Evolutionary conservation across 2,797 vertebrate genomes (phyloP).

Genomic region (Squalus acanthias): DNA sequence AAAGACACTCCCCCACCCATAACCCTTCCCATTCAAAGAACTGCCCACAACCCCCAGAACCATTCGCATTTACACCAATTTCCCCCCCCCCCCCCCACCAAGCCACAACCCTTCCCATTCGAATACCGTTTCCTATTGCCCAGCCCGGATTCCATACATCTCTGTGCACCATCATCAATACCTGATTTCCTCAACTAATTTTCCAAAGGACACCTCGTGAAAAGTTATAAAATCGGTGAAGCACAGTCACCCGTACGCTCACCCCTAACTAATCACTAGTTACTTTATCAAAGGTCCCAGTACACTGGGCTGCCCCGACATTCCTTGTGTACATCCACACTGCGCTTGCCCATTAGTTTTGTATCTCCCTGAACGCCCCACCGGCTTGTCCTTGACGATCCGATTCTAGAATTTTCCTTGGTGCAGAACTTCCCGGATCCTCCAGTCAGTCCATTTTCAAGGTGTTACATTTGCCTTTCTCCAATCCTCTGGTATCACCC

Average conservation of each 20-base stretch:
- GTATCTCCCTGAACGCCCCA: no score
- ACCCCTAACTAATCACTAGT: background rate
- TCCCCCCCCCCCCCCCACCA: no score
- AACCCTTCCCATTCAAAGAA: background rate
- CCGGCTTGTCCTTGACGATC: background rate
- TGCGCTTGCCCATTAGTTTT: background rate
- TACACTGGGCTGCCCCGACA: background rate
- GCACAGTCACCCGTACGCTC: background rate
- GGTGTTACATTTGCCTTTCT: background rate
- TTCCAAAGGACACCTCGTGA: background rate
- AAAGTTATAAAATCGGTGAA: background rate
- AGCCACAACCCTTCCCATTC: no score
- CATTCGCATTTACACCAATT: no score
- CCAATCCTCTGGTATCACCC: background rate
- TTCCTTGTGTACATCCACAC: background rate
- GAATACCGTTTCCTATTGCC: background rate
- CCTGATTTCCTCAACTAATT: background rate
- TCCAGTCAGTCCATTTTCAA: background rate
- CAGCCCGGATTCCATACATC: background rate
- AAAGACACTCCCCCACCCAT: no score
- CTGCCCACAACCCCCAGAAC: no score
- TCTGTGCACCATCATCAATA: background rate
- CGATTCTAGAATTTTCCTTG: background rate
- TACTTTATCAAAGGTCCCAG: background rate
- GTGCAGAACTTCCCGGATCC: background rate